Base-by-base conservation (phyloP, 2,797 vertebrate species). In the Mycteria americana region DNA sequence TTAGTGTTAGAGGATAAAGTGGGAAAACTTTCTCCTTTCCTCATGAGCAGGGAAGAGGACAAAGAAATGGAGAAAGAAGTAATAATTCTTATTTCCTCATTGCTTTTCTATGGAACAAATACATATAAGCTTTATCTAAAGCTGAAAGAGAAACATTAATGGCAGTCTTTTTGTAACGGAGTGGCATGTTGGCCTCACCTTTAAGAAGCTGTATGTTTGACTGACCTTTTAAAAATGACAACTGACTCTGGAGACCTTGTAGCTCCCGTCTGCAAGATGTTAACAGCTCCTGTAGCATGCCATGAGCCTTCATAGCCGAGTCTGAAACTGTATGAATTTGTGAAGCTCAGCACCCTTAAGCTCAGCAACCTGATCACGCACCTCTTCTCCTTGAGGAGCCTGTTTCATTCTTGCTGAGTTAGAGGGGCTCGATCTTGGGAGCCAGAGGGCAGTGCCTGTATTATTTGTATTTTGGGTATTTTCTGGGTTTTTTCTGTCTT, bases 301-400 rank as follows among this genome's bases (percentile, higher is more conserved):
- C 77, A 35, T 4, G 4, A 77, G 10, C 65, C 83, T 63, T 80
- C 30, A 4, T 28, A 22, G 65, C 41, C 0, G 1, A 46, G 19
- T 11, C 37, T 51, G 12, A 72, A 39, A 6, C 2, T 0, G 0
- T 16, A 12, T 27, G 35, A 12, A 50, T 51, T 37, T 33, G n/a
- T 50, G 76, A 85, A 57, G 50, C 53, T 85, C 22, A 6, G 56
- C 45, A 57, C 18, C 17, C 21, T 63, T 19, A 37, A 64, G 45
- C 30, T 85, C 59, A 43, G 35, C 64, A 57, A 11, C 15, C 19
- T 3, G 21, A 28, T 30, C 23, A 5, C 2, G 1, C 7, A 7
- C 6, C 21, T 10, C 16, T 77, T 69, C 64, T 74, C 35, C 90
- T 41, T 27, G 81, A 21, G 39, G 27, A 81, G 8, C 28, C 10